Evolutionary conservation across 2,113 vertebrate species (phyloP), one percentile per base, ranked within the genome.

Genomic region (Hoplias malabaricus): DNA sequence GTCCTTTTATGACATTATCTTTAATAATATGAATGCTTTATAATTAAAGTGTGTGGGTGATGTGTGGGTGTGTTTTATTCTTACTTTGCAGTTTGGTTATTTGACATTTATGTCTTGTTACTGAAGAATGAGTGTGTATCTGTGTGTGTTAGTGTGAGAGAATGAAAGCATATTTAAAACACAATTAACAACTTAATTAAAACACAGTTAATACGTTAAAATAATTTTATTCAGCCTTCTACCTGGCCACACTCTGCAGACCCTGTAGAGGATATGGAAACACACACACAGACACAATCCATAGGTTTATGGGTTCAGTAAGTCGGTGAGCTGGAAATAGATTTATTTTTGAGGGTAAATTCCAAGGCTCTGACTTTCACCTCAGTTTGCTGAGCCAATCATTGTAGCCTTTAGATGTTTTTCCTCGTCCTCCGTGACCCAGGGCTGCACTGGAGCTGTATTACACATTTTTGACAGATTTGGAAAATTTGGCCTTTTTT

Each of bases 341-440:
- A 74, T 78, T 74, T 74, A 73, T 63, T 34, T 56, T 34, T 19
- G 21, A 63, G 75, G 54, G 23, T 62, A 69, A 73, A 69, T 61
- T 79, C 67, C 81, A 67, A 70, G 43, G 16, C 65, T 42, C 56
- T 46, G 16, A 57, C 21, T 46, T 74, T 36, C 66, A 29, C n/a
- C 25, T 34, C 57, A 40, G 7, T 59, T 46, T 75, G 54, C 50
- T 29, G 71, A 62, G 23, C 14, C 14, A 25, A 27, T 16, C 5
- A 14, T 10, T 38, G 33, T 8, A 21, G 59, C 36, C 23, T 21
- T 42, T 36, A 42, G 40, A 40, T n/a, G 1, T 36, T 31, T 8
- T 2, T 7, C 25, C 29, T 6, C 14, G 14, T 31, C 56, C 56
- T 31, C 56, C 14, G 11, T 59, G 13, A 27, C 25, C 56, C 56